Conservation (phyloP, 2,888 invertebrate genomes). For the Cheilosia soror region DNA sequence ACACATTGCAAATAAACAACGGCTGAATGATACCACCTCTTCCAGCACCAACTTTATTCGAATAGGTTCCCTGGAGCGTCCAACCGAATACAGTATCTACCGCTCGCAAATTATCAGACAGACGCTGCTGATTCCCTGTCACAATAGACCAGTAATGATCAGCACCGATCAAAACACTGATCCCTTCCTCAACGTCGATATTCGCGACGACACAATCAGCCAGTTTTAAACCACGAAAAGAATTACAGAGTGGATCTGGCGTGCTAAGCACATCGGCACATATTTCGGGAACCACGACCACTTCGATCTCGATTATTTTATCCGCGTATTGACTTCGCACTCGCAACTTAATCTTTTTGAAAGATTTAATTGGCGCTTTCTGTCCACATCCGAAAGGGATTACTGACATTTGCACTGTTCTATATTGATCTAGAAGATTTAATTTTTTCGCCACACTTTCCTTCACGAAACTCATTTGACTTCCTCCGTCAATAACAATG, state of each 20-base stretch:
- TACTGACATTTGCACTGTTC: slow-evolving; percentile 11
- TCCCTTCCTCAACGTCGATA: slow-evolving; percentile 9
- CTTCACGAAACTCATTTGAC: slow-evolving; percentile 28
- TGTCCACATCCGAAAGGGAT: slow-evolving; percentile 2
- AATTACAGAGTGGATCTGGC: not conserved
- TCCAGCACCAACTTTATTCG: not conserved
- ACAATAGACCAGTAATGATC: slow-evolving; percentile 31
- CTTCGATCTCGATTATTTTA: slow-evolving; percentile 1
- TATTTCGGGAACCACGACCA: slow-evolving; percentile 28
- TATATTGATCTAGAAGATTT: not conserved
- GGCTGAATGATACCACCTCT: not conserved
- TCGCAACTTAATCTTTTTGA: slow-evolving; percentile 24
- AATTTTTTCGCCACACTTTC: slow-evolving; percentile 13
- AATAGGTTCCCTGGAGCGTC: slow-evolving; percentile 33
- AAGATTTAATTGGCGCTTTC: not conserved
- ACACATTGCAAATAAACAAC: too few species aligned
- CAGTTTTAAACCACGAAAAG: slow-evolving; percentile 18
- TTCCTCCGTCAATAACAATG: slow-evolving; percentile 34
- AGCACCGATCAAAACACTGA: slow-evolving; percentile 14
- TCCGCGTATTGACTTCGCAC: slow-evolving; percentile 12
- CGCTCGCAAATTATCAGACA: slow-evolving; percentile 4
- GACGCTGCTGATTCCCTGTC: slow-evolving; percentile 3
- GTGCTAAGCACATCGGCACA: slow-evolving; percentile 23
- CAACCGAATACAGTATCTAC: slow-evolving; percentile 29
- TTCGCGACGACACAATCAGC: slow-evolving; percentile 27